These are phyloP conservation scores for Spinus olivaceus DNA, from an alignment of 2,797 vertebrate species.

Conservation along the genomic window DNA sequence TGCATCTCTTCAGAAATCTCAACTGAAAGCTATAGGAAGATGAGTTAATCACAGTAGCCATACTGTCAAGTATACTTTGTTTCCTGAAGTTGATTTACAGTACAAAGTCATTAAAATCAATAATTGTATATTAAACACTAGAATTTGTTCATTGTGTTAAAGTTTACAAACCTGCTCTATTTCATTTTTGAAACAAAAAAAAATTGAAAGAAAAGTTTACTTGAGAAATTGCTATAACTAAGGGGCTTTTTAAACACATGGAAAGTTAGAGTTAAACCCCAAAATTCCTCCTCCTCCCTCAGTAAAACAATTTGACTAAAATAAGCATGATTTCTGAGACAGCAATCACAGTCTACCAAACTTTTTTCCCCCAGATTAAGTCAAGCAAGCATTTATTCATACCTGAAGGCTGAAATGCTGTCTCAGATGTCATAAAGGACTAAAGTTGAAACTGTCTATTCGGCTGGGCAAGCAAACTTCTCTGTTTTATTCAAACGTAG, in stretches of 20 bases:
- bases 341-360: background rate
- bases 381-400: background rate
- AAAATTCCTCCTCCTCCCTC: background rate
- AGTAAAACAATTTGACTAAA: background rate
- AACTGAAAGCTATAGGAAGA: background rate
- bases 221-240: background rate
- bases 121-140: slow-evolving; percentile 39
- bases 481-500: background rate
- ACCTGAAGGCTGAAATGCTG: background rate
- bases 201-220: background rate
- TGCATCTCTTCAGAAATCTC: slow-evolving; percentile 19
- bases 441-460: background rate
- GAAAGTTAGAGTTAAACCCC: background rate
- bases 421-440: background rate
- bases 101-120: slow-evolving; percentile 32
- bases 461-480: background rate
- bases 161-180: slow-evolving; percentile 12
- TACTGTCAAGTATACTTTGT: slow-evolving; percentile 1
- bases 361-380: background rate
- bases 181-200: background rate
- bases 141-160: background rate
- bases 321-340: background rate
- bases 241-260: background rate
- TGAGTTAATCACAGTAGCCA: slow-evolving; percentile 7
- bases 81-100: slow-evolving; percentile 50